Conservation (phyloP, 2,797 vertebrate genomes). For the Lemur catta region DNA sequence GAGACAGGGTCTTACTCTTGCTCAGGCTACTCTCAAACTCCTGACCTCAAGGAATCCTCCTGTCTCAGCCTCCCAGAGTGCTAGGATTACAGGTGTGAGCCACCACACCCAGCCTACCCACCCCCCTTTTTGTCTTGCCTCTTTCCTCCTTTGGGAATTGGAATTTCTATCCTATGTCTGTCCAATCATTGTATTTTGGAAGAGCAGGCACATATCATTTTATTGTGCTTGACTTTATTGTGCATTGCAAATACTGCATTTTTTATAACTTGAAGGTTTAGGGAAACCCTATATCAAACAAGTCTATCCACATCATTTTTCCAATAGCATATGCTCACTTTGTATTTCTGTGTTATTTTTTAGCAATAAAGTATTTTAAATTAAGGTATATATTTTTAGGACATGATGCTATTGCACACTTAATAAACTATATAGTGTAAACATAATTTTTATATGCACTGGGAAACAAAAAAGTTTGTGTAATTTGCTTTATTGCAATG, state of each 20-base stretch:
- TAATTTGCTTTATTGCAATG: too few species aligned
- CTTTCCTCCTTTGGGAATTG: neutral
- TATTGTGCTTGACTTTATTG: neutral
- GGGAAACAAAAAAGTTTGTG: too few species aligned
- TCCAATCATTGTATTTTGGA: neutral
- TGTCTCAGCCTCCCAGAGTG: too few species aligned
- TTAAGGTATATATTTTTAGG: neutral
- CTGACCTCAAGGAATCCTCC: too few species aligned
- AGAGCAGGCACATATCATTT: neutral
- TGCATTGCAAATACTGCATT: neutral
- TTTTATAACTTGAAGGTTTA: neutral
- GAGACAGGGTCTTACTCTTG: too few species aligned
- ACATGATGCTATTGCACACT: neutral
- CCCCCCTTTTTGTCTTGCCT: neutral
- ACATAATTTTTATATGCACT: too few species aligned
- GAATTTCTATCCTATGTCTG: neutral
- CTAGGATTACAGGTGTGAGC: too few species aligned
- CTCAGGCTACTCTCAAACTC: too few species aligned
- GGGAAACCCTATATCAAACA: neutral
- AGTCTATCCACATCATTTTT: neutral
- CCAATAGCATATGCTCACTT: neutral
- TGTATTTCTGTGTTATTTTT: neutral
- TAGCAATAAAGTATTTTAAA: neutral
- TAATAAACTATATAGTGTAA: too few species aligned
- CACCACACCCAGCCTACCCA: too few species aligned